Evolutionary conservation across 2,888 invertebrate species (phyloP).

Genomic region (Allophyes oxyacanthae): DNA sequence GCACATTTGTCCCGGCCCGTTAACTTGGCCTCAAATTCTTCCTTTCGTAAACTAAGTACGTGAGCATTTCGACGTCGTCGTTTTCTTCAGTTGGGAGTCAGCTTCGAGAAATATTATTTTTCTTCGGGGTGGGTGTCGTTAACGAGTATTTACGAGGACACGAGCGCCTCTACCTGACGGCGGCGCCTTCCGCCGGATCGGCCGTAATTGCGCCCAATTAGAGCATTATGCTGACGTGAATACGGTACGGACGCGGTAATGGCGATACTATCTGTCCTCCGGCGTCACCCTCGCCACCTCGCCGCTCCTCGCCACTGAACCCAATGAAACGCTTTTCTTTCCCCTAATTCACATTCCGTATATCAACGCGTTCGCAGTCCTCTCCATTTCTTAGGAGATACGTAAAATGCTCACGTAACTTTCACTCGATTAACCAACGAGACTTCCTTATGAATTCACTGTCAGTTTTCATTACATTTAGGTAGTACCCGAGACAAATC

Average conservation of each 20-base stretch:
- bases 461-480: constrained; percentile 75
- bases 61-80: constrained; percentile 78
- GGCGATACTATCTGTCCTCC: constrained; percentile 83
- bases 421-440: constrained; percentile 83
- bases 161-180: constrained; percentile 84
- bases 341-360: constrained; percentile 83
- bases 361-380: constrained; percentile 75
- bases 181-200: constrained; percentile 82
- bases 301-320: constrained; percentile 58
- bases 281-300: constrained; percentile 58
- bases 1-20: constrained; percentile 75
- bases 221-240: constrained; percentile 89
- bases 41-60: constrained; percentile 70
- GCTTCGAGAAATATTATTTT: constrained; percentile 86
- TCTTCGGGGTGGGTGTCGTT: constrained; percentile 80
- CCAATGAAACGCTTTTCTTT: constrained; percentile 77
- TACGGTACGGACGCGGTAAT: constrained; percentile 86
- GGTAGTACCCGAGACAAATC: constrained; percentile 67
- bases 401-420: constrained; percentile 83
- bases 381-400: constrained; percentile 79
- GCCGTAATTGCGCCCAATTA: constrained; percentile 88
- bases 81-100: constrained; percentile 79
- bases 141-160: constrained; percentile 88
- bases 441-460: constrained; percentile 76
- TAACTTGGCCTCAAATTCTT: constrained; percentile 80